Conservation (phyloP, 2,888 invertebrate genomes). For the Melipona bicolor region DNA sequence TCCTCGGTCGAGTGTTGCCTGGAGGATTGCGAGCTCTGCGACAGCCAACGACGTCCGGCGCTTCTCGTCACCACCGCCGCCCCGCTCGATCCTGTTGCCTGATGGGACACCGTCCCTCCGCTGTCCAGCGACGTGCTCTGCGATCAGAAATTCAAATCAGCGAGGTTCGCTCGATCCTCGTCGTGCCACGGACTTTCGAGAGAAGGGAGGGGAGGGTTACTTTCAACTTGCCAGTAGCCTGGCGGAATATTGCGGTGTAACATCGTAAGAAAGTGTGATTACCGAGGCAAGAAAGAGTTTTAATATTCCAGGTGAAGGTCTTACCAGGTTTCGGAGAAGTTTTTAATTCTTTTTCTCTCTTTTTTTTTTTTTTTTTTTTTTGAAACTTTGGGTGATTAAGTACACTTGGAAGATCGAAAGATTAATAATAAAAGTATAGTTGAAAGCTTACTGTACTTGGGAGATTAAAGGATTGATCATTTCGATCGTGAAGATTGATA, state of each 20-base stretch:
- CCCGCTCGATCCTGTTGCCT: slow-evolving; percentile 81
- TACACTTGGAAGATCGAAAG: neutral
- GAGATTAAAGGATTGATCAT: neutral
- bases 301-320: neutral
- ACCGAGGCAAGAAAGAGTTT: neutral
- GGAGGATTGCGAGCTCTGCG: slow-evolving; percentile 77
- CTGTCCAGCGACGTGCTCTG: slow-evolving; percentile 80
- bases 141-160: slow-evolving; percentile 41
- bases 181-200: neutral
- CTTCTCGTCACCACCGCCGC: slow-evolving; percentile 71
- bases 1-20: slow-evolving; percentile 77
- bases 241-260: neutral
- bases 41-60: slow-evolving; percentile 80
- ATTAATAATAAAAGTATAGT: neutral
- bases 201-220: neutral
- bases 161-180: neutral
- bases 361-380: neutral
- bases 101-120: slow-evolving; percentile 76
- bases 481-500: neutral
- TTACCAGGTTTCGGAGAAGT: no score
- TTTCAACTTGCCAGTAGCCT: neutral
- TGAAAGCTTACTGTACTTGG: neutral
- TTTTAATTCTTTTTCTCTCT: no score
- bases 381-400: neutral
- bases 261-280: neutral